Percentiles rank a stretch among this genome's conserved stretches.
Evolutionary conservation across 2,113 vertebrate genomes (phyloP).

Genomic region (Lucifuga dentata): DNA sequence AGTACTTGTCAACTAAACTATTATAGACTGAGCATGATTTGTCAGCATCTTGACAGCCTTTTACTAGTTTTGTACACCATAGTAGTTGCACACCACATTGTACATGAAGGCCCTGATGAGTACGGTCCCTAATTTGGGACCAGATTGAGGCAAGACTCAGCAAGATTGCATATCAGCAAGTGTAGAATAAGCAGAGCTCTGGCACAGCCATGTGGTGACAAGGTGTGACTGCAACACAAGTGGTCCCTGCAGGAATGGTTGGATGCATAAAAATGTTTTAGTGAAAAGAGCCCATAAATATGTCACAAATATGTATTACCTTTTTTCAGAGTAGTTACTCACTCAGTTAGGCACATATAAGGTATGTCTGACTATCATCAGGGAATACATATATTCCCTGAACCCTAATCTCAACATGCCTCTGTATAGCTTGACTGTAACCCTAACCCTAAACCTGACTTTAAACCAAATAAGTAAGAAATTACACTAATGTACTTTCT

Average conservation of each 20-base stretch:
- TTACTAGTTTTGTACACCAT: background rate
- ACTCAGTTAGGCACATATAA: background rate
- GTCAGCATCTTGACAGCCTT: background rate
- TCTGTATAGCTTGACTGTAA: background rate
- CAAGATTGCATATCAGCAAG: background rate
- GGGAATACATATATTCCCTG: background rate
- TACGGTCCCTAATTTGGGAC: background rate
- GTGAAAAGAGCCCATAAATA: background rate
- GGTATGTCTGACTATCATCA: background rate
- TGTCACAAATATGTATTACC: background rate
- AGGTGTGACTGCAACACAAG: slow-evolving; percentile 22
- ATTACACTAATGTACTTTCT: too few relatives aligned
- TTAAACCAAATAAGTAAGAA: too few relatives aligned
- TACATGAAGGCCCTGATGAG: background rate
- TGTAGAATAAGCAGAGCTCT: slow-evolving; percentile 43
- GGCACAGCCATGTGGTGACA: slow-evolving; percentile 57
- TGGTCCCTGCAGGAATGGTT: background rate
- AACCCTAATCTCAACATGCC: background rate
- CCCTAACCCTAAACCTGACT: background rate
- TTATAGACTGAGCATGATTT: background rate
- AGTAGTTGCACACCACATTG: too few relatives aligned
- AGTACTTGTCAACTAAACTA: background rate
- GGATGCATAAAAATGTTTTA: background rate
- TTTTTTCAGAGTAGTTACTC: background rate
- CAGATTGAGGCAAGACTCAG: slow-evolving; percentile 11